These are phyloP conservation scores for Apocrypta bakeri DNA, from an alignment of 1,140 invertebrate species.

Conservation along the genomic window DNA sequence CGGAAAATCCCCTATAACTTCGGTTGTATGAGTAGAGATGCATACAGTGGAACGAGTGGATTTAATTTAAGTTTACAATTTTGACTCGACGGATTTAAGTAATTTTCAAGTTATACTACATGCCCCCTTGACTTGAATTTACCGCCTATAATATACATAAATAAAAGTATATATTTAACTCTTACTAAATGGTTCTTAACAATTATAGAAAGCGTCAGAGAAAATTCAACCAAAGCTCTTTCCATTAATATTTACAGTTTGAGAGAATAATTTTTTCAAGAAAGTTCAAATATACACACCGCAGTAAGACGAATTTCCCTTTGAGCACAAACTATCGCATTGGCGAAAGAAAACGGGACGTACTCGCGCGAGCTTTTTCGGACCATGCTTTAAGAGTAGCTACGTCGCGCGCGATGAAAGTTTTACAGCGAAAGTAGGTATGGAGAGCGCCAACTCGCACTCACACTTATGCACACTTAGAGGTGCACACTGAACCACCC, in stretches of 20 bases:
- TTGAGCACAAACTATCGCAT: background rate
- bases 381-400: constrained; percentile 53
- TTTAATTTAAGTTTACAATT: constrained; percentile 11
- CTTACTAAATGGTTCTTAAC: too few species aligned
- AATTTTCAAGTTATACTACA: too few species aligned
- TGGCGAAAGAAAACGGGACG: background rate
- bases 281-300: background rate
- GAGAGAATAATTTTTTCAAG: background rate
- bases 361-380: constrained; percentile 12
- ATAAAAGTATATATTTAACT: too few species aligned
- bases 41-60: background rate
- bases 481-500: background rate
- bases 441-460: background rate
- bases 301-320: background rate
- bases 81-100: background rate
- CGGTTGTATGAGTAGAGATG: background rate
- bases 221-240: too few species aligned
- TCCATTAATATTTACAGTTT: too few species aligned
- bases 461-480: background rate
- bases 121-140: background rate
- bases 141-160: background rate
- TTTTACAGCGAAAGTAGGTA: constrained; percentile 54
- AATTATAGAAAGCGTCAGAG: too few species aligned
- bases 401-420: constrained; percentile 54
- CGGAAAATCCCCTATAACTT: background rate